Evolutionary conservation across 1,140 invertebrate genomes (phyloP), one percentile per base, ranked within the genome.

Genomic region (Lepidurus arcticus): DNA sequence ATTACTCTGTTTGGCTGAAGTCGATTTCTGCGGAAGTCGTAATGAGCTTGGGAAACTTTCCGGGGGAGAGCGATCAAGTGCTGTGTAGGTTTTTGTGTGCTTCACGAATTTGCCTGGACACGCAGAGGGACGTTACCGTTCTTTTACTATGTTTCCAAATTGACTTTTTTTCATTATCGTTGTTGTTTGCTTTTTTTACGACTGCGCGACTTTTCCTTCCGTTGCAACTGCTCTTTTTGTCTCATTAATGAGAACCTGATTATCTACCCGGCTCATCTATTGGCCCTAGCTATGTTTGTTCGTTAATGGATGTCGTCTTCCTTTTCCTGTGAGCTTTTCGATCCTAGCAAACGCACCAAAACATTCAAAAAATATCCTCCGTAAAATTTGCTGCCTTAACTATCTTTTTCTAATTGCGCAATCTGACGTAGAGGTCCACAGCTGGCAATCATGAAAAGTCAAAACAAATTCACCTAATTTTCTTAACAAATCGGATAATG

Each of bases 301-400:
- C 53, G 53, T 16, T 65, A 65, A 65, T 65, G 53, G 53, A 65
- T 65, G n/a, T 21, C 53, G 53, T 65, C 53, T 65, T 65, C 53
- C 53, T 65, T 21, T 65, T 65, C 53, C 53, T 65, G 53, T 65
- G 53, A 65, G 0, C 53, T 65, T 65, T 47, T 21, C 53, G 53
- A 65, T 21, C 21, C 53, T n/a, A 13, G n/a, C 47, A 65, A 13
- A 65, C 21, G 53, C 6, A 21, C 16, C 6, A 65, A 16, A 16
- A 16, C 9, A 21, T 13, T 65, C 16, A 34, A 34, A 34, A 34
- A 34, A 34, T 34, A 34, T 34, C 3, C 34, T 34, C 4, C 34
- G 34, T 34, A 34, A 34, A 34, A 3, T 34, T 3, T 34, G 34
- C 34, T 34, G 26, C 26, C 26, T 34, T 1, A 34, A 34, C 26